phyloP scores from a whole-genome alignment of 2,888 invertebrate genomes.

The Noctuana brunneofusca region DNA sequence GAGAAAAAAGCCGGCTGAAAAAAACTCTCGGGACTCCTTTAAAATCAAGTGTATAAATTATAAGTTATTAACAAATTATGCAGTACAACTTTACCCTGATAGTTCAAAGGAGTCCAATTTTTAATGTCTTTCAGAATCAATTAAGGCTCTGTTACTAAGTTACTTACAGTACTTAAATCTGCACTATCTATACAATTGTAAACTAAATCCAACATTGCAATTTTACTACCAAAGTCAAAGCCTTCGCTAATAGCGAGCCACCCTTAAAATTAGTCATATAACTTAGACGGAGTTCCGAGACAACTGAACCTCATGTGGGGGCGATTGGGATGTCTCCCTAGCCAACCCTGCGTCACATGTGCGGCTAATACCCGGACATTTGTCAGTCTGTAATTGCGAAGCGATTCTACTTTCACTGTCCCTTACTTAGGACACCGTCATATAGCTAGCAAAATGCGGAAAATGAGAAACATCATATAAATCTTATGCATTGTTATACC shows the following conservation, averaged over 20 bases:
- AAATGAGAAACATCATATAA: neutral
- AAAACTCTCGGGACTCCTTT: too few relatives aligned
- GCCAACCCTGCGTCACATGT: constrained; percentile 70
- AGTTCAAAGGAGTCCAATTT: neutral
- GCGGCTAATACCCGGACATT: constrained; percentile 78
- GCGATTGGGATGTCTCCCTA: constrained; percentile 27
- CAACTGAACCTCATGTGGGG: constrained; percentile 45
- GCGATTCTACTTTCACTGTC: constrained; percentile 75
- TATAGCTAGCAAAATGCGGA: neutral
- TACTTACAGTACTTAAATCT: neutral
- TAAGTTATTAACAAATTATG: too few relatives aligned
- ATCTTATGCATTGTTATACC: neutral
- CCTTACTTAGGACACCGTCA: constrained; percentile 50
- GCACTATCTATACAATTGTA: neutral
- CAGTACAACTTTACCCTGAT: too few relatives aligned
- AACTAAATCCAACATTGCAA: neutral
- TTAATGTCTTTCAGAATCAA: neutral
- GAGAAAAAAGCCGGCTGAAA: too few relatives aligned
- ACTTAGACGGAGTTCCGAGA: constrained; percentile 27
- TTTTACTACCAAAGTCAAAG: constrained; percentile 4
- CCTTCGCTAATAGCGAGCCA: constrained; percentile 2
- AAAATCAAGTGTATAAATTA: too few relatives aligned
- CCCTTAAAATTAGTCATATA: constrained; percentile 29
- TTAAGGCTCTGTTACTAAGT: neutral
- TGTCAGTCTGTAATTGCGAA: constrained; percentile 81